These are phyloP conservation scores for Eilema griseolum DNA, from an alignment of 2,888 invertebrate genomes.

Conservation along the genomic window DNA sequence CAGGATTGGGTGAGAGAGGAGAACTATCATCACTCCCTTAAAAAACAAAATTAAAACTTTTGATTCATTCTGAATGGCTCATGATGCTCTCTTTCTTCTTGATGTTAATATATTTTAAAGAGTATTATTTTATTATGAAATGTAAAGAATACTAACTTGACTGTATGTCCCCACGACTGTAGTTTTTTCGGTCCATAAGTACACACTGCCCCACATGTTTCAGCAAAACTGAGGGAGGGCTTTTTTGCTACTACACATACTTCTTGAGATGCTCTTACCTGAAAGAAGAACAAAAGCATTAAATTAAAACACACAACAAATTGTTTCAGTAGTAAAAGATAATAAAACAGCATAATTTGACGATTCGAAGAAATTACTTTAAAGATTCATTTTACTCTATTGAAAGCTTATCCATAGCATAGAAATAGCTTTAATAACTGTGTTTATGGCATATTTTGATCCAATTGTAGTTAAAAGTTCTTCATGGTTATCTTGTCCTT, in stretches of 20 bases:
- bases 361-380: too few species aligned
- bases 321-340: too few species aligned
- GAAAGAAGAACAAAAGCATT: conserved; percentile 30
- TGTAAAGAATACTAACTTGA: conserved; percentile 86
- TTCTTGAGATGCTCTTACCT: conserved; percentile 92
- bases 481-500: neutral
- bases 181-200: conserved; percentile 90
- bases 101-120: too few species aligned
- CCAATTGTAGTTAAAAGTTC: neutral
- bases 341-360: too few species aligned
- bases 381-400: too few species aligned
- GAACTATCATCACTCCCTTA: too few species aligned
- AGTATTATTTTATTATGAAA: neutral
- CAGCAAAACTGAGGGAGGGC: conserved; percentile 93
- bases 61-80: too few species aligned
- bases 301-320: too few species aligned
- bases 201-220: conserved; percentile 94
- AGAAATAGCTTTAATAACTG: neutral
- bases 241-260: conserved; percentile 90
- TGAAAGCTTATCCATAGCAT: too few species aligned
- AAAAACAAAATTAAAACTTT: too few species aligned
- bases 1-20: too few species aligned
- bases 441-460: neutral
- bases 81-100: too few species aligned
- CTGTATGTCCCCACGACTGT: conserved; percentile 86